Evolutionary conservation across 2,113 vertebrate species (phyloP), one percentile per base, ranked within the genome.

Genomic region (Peucedramus taeniatus): DNA sequence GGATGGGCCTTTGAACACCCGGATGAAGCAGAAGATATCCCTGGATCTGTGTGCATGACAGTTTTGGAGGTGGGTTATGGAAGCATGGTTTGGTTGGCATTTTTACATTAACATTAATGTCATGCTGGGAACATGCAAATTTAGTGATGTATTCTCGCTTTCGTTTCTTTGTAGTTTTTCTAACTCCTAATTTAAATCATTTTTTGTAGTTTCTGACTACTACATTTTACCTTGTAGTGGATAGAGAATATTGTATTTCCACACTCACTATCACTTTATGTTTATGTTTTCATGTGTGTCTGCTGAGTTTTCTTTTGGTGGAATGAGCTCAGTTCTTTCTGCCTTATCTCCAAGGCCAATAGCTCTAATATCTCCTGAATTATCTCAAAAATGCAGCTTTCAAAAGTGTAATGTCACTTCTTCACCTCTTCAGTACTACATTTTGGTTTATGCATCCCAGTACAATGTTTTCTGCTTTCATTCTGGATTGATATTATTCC

Each of bases 21-120:
- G 42, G n/a, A 24, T 13, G 22, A 40, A 14, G 17, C 50, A 56
- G 23, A 63, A 69, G 33, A 5, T 21, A 11, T 45, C 24, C 28
- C 37, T 70, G 10, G 24, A 18, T 60, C 28, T 1, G 0, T 0
- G 2, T 69, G 37, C 15, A 10, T 51, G 42, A 37, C 61, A 33
- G n/a, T 75, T 85, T 33, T 19, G 49, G 57, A 24, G 22, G 42
- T 24, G 39, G 56, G 7, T 64, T 70, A 8, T 64, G 30, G 68
- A 51, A 59, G 19, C 13, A 21, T 22, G 20, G 13, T 45, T 76
- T 81, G 21, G 13, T 42, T 70, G 69, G 30, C 30, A 23, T 81
- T 81, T 76, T 76, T 53, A 33, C 30, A 11, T 81, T 23, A 26
- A 26, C 30, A 28, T 28, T 64, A 53, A 30, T 31, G 17, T 28